Base-by-base conservation (phyloP, 2,113 vertebrate species). In the Uropsilus gracilis region DNA sequence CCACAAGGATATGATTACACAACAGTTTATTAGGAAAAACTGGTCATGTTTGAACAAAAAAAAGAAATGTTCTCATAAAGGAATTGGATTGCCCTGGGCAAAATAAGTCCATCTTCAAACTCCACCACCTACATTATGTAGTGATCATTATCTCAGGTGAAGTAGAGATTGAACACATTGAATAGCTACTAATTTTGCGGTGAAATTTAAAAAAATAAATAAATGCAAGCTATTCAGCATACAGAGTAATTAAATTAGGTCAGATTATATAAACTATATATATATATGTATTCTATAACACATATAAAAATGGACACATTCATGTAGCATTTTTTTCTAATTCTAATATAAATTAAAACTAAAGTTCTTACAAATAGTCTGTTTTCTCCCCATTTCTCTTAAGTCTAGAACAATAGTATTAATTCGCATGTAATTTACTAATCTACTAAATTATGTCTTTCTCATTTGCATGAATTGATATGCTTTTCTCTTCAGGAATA, bases 1-100 rank as follows among this genome's bases (percentile, higher is more conserved):
- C 12, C 34, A n/a, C 7, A 71, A 55, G 66, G 0, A 93, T 93
- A 76, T 93, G 18, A 69, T 55, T 11, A 92, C 22, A 89, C 44
- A 80, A 63, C 12, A 13, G 55, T 94, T 46, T 88, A 86, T 69
- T 61, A 77, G n/a, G 30, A 91, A 75, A 92, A 90, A 14, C 8
- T 3, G 71, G 14, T 1, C 71, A 0, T 91, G 59, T 90, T 55
- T 83, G 12, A 89, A 9, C 2, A 91, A 81, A 80, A 81, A 80
- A 18, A 0, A 53, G 46, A 34, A 75, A 32, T 26, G 20, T 90
- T 46, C 71, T 95, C 17, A 55, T 72, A 50, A 20, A 13, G 39
- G 37, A 95, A 59, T 2, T 73, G 8, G 18, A 8, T 7, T 48
- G 83, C 55, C 64, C 48, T 50, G 3, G 4, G 39, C n/a, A 64